Evolutionary conservation across 1,140 invertebrate species (phyloP), one percentile per base, ranked within the genome.

Genomic region (Hylaeus anthracinus): DNA sequence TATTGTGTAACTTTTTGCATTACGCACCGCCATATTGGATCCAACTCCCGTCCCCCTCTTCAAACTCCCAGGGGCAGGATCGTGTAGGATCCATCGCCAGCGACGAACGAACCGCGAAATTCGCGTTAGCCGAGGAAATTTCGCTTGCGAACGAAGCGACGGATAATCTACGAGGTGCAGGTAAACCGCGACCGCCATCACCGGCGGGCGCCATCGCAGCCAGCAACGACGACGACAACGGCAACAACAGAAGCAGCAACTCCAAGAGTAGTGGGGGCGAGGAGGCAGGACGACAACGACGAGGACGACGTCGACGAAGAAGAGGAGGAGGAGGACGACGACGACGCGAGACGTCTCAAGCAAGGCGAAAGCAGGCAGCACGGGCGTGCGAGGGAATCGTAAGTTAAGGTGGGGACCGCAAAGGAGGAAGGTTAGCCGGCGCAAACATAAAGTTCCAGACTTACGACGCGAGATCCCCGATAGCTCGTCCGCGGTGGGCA

Each of bases 401-500:
- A 94, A 93, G 92, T 94, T 94, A 94, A 90, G 92, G 89, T 90
- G 90, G 86, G 51, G 88, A 86, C 83, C 88, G 78, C 81, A 79
- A 83, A 82, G 72, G 84, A 83, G 82, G 87, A 89, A 90, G 91
- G 89, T 92, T 92, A 91, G 90, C 91, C 87, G 86, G 92, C 89
- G 88, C 89, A 90, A 91, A 93, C 92, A 94, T 94, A 94, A 94
- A 94, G 93, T 93, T 93, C 91, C 92, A 93, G 92, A 94, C 93
- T 93, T 94, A 94, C 93, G 93, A 93, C 92, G 91, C 91, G 88
- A 94, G 93, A 94, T 94, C 90, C 90, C 80, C 93, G 93, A 94
- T 94, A 94, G 92, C 91, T 92, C 90, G 92, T 92, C 90, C 89
- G 91, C 92, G 92, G 92, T 93, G 89, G 92, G 92, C 91, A 93